Evolutionary conservation across 2,797 vertebrate genomes (phyloP).

Genomic region (Hafferia zeledoni): DNA sequence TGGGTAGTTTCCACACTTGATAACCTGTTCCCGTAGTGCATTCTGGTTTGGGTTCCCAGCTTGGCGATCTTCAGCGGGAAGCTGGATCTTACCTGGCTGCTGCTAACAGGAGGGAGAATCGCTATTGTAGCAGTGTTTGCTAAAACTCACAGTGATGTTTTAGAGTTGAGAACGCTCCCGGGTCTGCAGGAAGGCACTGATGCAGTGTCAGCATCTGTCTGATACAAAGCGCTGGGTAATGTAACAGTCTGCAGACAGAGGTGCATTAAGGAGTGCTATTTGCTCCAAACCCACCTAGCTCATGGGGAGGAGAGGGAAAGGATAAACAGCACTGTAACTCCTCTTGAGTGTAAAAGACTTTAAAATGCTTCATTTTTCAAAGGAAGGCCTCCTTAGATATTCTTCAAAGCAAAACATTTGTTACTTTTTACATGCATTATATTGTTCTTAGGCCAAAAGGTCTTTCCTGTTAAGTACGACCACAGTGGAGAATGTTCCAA

Average conservation of each 20-base stretch:
- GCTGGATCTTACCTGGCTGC: neutral
- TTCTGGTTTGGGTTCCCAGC: neutral
- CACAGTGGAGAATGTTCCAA: neutral
- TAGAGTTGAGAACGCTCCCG: rapidly evolving
- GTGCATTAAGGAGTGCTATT: rapidly evolving
- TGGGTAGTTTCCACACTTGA: neutral
- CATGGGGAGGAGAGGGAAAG: neutral
- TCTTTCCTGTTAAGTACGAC: neutral
- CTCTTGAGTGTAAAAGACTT: neutral
- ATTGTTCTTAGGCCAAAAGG: neutral
- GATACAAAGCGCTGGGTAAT: rapidly evolving
- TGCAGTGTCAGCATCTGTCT: neutral
- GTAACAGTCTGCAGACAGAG: rapidly evolving
- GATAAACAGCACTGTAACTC: neutral
- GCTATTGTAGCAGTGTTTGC: rapidly evolving
- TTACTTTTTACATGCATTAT: neutral
- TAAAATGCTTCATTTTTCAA: neutral
- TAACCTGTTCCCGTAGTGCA: neutral
- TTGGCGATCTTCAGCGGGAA: neutral
- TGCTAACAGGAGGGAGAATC: no score
- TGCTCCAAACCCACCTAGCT: neutral
- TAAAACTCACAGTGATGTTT: rapidly evolving
- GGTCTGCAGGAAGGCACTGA: rapidly evolving
- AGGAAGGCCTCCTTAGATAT: neutral
- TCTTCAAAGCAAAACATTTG: neutral